Conservation (phyloP, 2,888 invertebrate species). For the Pristionchus entomophagus region DNA sequence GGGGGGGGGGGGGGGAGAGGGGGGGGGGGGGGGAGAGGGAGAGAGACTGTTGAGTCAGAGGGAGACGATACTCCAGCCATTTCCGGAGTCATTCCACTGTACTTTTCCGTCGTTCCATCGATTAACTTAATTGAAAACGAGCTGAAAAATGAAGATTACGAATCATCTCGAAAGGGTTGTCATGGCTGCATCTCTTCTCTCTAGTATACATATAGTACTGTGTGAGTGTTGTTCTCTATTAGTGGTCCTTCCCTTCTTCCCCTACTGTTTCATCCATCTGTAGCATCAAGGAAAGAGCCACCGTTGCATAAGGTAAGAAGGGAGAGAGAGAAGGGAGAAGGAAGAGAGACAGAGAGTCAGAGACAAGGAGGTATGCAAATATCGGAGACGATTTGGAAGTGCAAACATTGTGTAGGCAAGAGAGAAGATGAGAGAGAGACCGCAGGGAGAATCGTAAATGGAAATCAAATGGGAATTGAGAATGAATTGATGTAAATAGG, state of each 20-base stretch:
- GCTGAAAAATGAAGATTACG: background rate
- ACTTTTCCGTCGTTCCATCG: background rate
- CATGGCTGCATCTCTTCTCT: too few species aligned
- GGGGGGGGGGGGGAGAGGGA: too few species aligned
- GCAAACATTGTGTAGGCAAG: constrained; percentile 29
- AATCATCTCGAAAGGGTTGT: background rate
- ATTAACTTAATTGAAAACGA: background rate
- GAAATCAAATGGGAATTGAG: background rate
- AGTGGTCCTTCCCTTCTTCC: background rate
- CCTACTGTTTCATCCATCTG: constrained; percentile 1
- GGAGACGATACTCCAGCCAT: background rate
- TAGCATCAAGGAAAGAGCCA: constrained; percentile 1
- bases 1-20: too few species aligned
- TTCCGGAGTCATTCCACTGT: background rate
- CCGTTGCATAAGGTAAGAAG: constrained; percentile 19
- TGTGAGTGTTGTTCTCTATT: background rate
- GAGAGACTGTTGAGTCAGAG: too few species aligned
- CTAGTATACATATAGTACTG: too few species aligned
- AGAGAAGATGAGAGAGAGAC: background rate
- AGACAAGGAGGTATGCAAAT: constrained; percentile 13
- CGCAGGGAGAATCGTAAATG: background rate
- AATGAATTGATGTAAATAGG: background rate
- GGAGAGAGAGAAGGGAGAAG: background rate
- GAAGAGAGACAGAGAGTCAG: background rate
- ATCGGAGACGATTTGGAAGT: constrained; percentile 38